Conservation (phyloP, 2,113 vertebrate genomes). For the Prionailurus viverrinus region DNA sequence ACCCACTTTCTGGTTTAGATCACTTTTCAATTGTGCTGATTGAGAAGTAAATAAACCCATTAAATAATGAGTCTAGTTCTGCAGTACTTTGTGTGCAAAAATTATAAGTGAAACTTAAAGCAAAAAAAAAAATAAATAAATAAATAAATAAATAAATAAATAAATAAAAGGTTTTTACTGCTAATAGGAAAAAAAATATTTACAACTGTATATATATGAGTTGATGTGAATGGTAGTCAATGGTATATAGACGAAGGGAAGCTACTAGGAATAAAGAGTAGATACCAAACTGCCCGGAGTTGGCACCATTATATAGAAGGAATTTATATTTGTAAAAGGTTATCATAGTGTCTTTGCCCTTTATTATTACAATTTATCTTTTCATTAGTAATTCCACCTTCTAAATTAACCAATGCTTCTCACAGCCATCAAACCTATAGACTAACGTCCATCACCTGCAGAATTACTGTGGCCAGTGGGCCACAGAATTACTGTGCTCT, state of each 20-base stretch:
- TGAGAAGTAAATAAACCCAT: neutral
- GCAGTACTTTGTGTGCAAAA: neutral
- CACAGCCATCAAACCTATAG: neutral
- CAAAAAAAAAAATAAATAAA: neutral
- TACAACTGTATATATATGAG: neutral
- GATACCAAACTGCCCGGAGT: neutral
- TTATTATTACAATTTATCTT: neutral
- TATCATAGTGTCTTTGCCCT: neutral
- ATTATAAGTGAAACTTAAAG: neutral
- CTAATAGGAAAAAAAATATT: neutral
- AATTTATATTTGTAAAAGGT: neutral
- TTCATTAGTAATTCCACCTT: neutral
- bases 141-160: neutral
- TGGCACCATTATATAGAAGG: neutral
- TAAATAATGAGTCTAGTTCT: neutral
- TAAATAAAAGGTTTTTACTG: neutral
- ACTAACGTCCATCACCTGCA: neutral
- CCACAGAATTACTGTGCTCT: neutral
- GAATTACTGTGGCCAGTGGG: neutral
- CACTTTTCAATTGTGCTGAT: accelerated
- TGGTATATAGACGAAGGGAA: neutral
- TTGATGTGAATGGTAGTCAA: neutral
- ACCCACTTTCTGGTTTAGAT: neutral
- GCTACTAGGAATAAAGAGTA: neutral
- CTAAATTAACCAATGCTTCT: neutral